Conservation (phyloP, 2,113 vertebrate species). For the Riparia riparia region DNA sequence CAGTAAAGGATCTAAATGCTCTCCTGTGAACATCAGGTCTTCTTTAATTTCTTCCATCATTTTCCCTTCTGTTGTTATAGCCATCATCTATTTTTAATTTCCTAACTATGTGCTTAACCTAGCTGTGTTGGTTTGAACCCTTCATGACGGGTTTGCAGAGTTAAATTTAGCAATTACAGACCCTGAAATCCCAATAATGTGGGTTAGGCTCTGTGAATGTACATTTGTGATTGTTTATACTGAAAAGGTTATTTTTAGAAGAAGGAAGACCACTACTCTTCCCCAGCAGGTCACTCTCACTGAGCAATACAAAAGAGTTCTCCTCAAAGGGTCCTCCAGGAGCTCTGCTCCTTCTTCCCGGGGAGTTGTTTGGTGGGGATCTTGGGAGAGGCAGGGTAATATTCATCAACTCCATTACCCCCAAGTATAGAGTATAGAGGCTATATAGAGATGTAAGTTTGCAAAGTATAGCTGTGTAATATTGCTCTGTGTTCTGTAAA, state of each 20-base stretch:
- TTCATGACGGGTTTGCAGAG: neutral
- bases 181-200: neutral
- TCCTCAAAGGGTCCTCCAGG: neutral
- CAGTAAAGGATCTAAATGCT: neutral
- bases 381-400: neutral
- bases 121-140: neutral
- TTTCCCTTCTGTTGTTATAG: neutral
- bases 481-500: neutral
- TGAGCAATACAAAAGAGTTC: neutral
- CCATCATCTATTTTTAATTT: neutral
- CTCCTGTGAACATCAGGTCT: neutral
- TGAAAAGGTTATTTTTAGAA: neutral
- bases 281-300: neutral
- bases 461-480: neutral
- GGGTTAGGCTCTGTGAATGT: neutral
- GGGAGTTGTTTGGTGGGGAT: neutral
- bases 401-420: neutral
- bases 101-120: neutral
- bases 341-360: neutral
- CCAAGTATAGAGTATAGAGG: neutral
- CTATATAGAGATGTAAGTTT: neutral
- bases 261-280: neutral
- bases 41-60: constrained; percentile 15
- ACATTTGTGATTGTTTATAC: neutral
- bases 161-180: constrained; percentile 20